A percentile compares a stretch with the other conserved stretches of the same genome.
Evolutionary conservation across 2,113 vertebrate genomes (phyloP).

Genomic region (Pavo muticus): DNA sequence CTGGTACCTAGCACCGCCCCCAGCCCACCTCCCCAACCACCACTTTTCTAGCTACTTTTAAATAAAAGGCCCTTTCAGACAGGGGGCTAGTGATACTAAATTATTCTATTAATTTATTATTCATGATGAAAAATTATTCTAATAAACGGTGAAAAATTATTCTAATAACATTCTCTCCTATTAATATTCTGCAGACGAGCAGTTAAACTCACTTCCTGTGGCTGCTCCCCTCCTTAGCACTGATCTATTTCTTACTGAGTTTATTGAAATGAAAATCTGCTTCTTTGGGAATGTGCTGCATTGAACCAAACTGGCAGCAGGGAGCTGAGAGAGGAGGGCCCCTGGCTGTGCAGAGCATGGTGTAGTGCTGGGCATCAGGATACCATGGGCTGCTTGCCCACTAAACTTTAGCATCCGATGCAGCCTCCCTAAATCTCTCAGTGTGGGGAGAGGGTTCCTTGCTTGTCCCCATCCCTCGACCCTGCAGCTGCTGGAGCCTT

Average conservation of each 20-base stretch:
- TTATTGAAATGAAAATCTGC: conserved; percentile 63
- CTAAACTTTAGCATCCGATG: not conserved
- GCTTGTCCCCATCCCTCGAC: not conserved
- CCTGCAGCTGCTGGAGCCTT: no score
- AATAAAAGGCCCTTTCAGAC: conserved; percentile 49
- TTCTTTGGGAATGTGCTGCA: conserved; percentile 39
- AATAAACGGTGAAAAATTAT: conserved; percentile 77
- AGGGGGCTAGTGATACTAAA: conserved; percentile 30
- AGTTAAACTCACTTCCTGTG: conserved; percentile 66
- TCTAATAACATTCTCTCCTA: conserved; percentile 73
- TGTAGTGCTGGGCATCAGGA: not conserved
- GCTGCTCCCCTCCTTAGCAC: conserved; percentile 50
- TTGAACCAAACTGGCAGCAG: conserved; percentile 20
- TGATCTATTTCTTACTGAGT: conserved; percentile 64
- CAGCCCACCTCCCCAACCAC: not conserved
- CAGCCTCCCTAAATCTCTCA: not conserved
- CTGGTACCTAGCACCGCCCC: not conserved
- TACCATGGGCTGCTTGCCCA: not conserved
- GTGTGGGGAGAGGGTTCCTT: not conserved
- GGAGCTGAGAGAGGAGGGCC: not conserved
- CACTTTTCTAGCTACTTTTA: conserved; percentile 9
- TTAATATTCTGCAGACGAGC: conserved; percentile 69
- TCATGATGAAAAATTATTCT: conserved; percentile 77
- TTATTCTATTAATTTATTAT: conserved; percentile 76
- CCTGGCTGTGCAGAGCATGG: not conserved